Evolutionary conservation across 2,888 invertebrate species (phyloP).

Genomic region (Chrysopilus asiliformis): DNA sequence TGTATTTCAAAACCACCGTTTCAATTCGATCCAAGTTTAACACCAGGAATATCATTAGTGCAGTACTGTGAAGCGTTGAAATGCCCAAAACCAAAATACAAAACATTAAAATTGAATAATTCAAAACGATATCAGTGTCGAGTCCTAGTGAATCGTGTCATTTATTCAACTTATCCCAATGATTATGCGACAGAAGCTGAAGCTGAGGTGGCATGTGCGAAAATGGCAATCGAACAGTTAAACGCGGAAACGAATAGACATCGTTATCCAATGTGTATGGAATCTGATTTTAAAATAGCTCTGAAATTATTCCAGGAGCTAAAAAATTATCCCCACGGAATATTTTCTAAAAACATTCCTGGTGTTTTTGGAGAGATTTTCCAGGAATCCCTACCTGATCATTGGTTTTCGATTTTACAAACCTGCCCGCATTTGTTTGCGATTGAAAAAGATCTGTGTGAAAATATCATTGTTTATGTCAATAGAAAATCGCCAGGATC

Average conservation of each 20-base stretch:
- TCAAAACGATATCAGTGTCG: conserved; percentile 22
- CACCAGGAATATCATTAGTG: conserved; percentile 22
- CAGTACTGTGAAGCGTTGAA: conserved; percentile 24
- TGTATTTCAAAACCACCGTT: too few relatives aligned
- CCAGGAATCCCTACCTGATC: conserved; percentile 50
- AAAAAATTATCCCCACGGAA: conserved; percentile 40
- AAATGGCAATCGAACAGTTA: conserved; percentile 26
- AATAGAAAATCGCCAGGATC: conserved; percentile 20
- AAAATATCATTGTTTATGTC: conserved; percentile 27
- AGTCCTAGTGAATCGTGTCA: conserved; percentile 23
- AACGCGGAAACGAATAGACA: conserved; percentile 20
- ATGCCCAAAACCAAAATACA: conserved; percentile 23
- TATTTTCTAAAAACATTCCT: conserved; percentile 45
- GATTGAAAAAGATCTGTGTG: conserved; percentile 25
- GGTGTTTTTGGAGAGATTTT: conserved; percentile 46
- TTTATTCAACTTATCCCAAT: conserved; percentile 29
- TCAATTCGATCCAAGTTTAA: conserved; percentile 22
- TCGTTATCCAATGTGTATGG: conserved; percentile 22
- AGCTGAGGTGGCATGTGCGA: conserved; percentile 26
- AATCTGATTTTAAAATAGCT: conserved; percentile 25
- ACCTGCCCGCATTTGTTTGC: conserved; percentile 41
- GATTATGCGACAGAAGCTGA: conserved; percentile 23
- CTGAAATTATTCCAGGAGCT: conserved; percentile 26
- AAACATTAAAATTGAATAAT: conserved; percentile 21
- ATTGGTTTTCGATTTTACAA: conserved; percentile 52